Conservation (phyloP, 2,888 invertebrate species). For the Oscheius myriophilus region DNA sequence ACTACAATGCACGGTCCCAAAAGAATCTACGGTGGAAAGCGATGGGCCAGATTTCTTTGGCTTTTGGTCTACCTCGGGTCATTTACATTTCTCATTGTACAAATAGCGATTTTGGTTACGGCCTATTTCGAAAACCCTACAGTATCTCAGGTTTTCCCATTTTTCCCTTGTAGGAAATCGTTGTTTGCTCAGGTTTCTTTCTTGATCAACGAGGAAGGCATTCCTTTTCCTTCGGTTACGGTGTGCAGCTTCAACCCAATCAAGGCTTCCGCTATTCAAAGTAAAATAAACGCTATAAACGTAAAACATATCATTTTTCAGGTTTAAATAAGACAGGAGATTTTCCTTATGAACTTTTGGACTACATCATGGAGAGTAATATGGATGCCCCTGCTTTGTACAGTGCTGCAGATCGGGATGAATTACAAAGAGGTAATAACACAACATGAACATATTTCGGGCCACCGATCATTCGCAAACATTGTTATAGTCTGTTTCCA, state of each 20-base stretch:
- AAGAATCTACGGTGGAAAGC: conserved; percentile 57
- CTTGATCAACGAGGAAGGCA: conserved; percentile 60
- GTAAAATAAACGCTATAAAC: conserved; percentile 27
- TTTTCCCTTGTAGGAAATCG: neutral
- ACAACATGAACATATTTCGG: no score
- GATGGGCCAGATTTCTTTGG: conserved; percentile 56
- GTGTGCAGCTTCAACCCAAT: conserved; percentile 67
- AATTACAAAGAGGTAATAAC: conserved; percentile 18
- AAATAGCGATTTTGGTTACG: conserved; percentile 49
- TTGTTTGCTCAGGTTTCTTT: conserved; percentile 57
- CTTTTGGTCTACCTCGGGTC: conserved; percentile 50
- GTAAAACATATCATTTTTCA: conserved; percentile 32
- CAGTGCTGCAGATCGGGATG: conserved; percentile 37
- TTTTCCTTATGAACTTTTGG: conserved; percentile 56
- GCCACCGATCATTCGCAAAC: no score
- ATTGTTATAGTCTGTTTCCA: no score
- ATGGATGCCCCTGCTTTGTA: conserved; percentile 46
- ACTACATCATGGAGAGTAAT: conserved; percentile 58
- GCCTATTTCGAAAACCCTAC: conserved; percentile 60
- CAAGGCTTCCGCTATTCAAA: conserved; percentile 51
- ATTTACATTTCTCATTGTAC: conserved; percentile 51
- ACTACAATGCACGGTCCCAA: conserved; percentile 67
- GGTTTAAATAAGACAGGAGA: conserved; percentile 53
- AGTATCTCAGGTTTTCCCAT: conserved; percentile 52
- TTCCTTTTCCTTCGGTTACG: conserved; percentile 63